Conservation (phyloP, 2,888 invertebrate species). For the Bibio marci region DNA sequence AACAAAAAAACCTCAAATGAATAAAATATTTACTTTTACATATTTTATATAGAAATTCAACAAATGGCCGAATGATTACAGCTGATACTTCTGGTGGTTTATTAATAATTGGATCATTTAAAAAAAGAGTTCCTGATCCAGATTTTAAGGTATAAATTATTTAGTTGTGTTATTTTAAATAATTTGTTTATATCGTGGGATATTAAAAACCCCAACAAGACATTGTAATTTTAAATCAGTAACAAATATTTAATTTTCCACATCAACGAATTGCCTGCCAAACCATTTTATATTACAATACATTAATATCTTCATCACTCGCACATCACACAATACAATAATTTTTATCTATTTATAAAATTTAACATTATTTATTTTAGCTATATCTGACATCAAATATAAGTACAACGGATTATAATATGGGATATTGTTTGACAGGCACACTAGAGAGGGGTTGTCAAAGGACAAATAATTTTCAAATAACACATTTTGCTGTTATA, state of each 20-base stretch:
- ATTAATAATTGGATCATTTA: slow-evolving; percentile 64
- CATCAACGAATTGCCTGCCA: too few species aligned
- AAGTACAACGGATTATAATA: slow-evolving; percentile 70
- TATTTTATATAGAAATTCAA: slow-evolving; percentile 40
- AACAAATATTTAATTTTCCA: background rate
- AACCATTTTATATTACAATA: too few species aligned
- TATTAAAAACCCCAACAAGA: background rate
- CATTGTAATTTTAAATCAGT: background rate
- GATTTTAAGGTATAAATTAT: slow-evolving; percentile 49
- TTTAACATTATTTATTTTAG: slow-evolving; percentile 25
- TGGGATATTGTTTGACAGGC: slow-evolving; percentile 80
- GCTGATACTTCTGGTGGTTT: slow-evolving; percentile 64
- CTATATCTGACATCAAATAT: slow-evolving; percentile 71
- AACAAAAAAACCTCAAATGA: too few species aligned
- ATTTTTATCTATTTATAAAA: background rate
- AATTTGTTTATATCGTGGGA: too few species aligned
- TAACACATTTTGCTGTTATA: slow-evolving; percentile 77
- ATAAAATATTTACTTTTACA: too few species aligned
- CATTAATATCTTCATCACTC: too few species aligned
- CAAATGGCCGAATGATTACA: slow-evolving; percentile 64
- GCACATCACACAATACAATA: too few species aligned
- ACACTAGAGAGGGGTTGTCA: slow-evolving; percentile 65
- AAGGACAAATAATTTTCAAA: slow-evolving; percentile 59
- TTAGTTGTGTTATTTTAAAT: background rate
- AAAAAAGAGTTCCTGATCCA: slow-evolving; percentile 47